Conservation (phyloP, 2,113 vertebrate species). For the Andinoacara biseriatus region DNA sequence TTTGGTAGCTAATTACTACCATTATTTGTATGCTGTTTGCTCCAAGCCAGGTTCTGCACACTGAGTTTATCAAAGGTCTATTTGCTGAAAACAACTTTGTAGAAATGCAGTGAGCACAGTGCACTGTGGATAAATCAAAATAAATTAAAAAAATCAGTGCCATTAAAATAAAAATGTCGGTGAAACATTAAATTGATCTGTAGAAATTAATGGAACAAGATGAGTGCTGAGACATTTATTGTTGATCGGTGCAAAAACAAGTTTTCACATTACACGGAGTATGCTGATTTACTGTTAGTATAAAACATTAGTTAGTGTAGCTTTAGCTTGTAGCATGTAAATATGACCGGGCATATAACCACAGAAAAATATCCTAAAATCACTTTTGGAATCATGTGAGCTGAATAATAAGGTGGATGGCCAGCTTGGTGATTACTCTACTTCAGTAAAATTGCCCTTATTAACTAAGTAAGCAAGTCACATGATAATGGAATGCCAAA, state of each 20-base stretch:
- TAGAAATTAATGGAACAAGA: too few species aligned
- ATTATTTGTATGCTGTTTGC: background rate
- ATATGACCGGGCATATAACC: background rate
- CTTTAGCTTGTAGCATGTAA: background rate
- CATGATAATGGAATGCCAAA: constrained; percentile 61
- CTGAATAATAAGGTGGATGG: background rate
- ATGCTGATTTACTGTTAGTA: background rate
- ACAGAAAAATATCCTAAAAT: background rate
- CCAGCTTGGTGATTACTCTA: constrained; percentile 21
- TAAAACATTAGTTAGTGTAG: background rate
- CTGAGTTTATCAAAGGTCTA: too few species aligned
- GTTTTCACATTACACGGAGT: background rate
- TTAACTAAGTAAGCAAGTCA: constrained; percentile 30
- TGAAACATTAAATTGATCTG: too few species aligned
- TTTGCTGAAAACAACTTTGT: background rate
- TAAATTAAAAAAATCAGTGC: background rate
- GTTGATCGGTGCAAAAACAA: background rate
- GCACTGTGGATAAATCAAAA: background rate
- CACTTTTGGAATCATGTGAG: background rate
- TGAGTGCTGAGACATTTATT: too few species aligned
- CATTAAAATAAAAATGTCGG: too few species aligned
- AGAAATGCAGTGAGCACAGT: background rate
- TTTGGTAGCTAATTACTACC: background rate
- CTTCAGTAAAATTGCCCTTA: background rate
- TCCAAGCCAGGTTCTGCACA: background rate